Conservation (phyloP, 2,797 vertebrate genomes). For the Cossypha caffra region DNA sequence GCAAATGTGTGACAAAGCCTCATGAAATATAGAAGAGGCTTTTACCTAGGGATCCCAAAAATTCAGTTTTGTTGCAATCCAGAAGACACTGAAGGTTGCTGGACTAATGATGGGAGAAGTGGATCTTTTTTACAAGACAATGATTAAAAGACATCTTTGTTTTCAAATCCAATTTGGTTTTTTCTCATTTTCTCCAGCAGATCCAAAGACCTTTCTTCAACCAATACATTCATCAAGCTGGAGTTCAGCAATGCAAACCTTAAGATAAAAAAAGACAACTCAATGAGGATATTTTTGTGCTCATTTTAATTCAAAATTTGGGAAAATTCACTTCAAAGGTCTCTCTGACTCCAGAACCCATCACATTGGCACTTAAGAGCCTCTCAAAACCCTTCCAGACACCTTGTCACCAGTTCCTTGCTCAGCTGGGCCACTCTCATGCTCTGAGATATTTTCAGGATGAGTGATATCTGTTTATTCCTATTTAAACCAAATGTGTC, state of each 20-base stretch:
- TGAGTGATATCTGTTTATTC: not conserved
- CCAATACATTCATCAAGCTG: not conserved
- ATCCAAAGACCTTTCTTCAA: not conserved
- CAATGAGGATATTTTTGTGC: not conserved
- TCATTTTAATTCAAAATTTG: not conserved
- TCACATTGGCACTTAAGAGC: accelerated
- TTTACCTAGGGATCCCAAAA: not conserved
- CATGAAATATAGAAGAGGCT: not conserved
- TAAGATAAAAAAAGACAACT: not conserved
- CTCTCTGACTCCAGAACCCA: not conserved
- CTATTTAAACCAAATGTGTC: accelerated
- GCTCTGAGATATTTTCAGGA: not conserved
- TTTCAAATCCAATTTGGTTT: not conserved
- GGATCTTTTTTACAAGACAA: not conserved
- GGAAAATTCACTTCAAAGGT: not conserved
- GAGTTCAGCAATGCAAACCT: not conserved
- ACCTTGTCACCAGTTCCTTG: not conserved
- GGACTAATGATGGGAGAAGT: not conserved
- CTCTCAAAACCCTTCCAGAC: not conserved
- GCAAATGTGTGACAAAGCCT: not conserved
- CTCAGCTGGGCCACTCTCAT: not conserved
- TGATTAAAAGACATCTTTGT: not conserved
- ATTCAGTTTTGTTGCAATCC: not conserved
- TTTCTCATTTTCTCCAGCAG: not conserved
- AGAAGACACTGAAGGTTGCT: not conserved